phyloP scores from a whole-genome alignment of 2,797 vertebrate species.

The Microctenopoma steveboyesi region DNA sequence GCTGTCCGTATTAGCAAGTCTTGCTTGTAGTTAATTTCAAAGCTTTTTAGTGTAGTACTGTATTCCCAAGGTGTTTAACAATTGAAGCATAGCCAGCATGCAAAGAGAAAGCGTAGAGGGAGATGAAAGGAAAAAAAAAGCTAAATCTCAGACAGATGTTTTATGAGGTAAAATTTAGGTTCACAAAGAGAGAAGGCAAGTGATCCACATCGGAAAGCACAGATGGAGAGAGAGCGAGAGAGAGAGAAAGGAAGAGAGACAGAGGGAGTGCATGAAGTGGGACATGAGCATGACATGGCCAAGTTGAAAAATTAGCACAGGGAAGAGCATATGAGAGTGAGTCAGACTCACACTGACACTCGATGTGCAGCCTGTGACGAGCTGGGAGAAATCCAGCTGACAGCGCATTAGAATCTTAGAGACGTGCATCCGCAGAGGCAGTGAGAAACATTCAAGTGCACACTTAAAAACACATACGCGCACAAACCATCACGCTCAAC shows the following conservation, averaged over 20 bases:
- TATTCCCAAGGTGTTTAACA: constrained; percentile 51
- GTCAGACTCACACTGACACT: constrained; percentile 79
- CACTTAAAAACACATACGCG: constrained; percentile 27
- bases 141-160: constrained; percentile 65
- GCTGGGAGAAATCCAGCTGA: constrained; percentile 79
- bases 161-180: constrained; percentile 48
- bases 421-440: constrained; percentile 59
- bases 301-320: constrained; percentile 73
- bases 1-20: constrained; percentile 35
- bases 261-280: constrained; percentile 48
- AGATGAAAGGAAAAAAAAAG: constrained; percentile 50
- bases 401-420: constrained; percentile 74
- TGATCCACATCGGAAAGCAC: constrained; percentile 63
- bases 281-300: constrained; percentile 69
- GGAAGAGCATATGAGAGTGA: constrained; percentile 80
- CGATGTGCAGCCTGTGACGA: constrained; percentile 76
- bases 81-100: constrained; percentile 31
- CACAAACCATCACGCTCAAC: constrained; percentile 19
- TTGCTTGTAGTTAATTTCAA: constrained; percentile 46
- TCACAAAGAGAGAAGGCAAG: constrained; percentile 57
- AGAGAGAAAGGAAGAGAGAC: constrained; percentile 12
- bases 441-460: constrained; percentile 52
- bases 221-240: constrained; percentile 62
- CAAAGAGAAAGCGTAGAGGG: constrained; percentile 36
- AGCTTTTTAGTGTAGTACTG: constrained; percentile 38